Percentiles rank a stretch among this genome's conserved stretches.
Evolutionary conservation across 2,113 vertebrate species (phyloP).

Genomic region (Pelecanoides urinatrix): DNA sequence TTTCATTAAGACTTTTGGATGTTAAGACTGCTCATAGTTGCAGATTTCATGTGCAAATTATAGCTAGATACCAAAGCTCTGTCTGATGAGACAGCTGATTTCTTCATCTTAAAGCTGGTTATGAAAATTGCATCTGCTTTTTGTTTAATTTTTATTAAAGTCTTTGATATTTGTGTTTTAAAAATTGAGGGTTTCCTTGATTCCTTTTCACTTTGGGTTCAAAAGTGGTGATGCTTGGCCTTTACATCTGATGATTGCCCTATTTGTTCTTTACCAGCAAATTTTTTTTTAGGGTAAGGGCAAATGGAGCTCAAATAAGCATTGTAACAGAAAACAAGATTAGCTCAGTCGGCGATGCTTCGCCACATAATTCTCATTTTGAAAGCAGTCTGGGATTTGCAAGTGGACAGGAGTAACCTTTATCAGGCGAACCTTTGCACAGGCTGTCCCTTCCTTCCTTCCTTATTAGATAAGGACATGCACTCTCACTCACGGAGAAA

Average conservation of each 20-base stretch:
- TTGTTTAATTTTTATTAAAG: not conserved
- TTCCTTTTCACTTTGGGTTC: not conserved
- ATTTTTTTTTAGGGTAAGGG: not conserved
- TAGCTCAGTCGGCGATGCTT: not conserved
- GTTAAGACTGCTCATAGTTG: not conserved
- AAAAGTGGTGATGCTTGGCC: not conserved
- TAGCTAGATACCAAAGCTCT: not conserved
- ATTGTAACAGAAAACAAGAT: not conserved
- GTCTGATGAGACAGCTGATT: not conserved
- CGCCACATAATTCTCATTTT: not conserved
- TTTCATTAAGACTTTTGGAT: not conserved
- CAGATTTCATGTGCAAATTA: not conserved
- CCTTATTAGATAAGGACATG: conserved; percentile 33
- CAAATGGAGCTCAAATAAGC: not conserved
- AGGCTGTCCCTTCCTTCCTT: conserved; percentile 42
- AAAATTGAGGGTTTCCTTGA: not conserved
- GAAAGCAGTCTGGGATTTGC: not conserved
- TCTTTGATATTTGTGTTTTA: not conserved
- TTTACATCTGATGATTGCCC: not conserved
- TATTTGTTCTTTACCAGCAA: not conserved
- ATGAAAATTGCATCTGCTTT: not conserved
- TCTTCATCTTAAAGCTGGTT: not conserved
- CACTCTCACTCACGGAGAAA: not conserved
- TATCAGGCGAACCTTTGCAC: conserved; percentile 31
- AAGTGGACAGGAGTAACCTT: conserved; percentile 30